phyloP scores from a whole-genome alignment of 1,140 invertebrate species.

The Heliconius hermathena region DNA sequence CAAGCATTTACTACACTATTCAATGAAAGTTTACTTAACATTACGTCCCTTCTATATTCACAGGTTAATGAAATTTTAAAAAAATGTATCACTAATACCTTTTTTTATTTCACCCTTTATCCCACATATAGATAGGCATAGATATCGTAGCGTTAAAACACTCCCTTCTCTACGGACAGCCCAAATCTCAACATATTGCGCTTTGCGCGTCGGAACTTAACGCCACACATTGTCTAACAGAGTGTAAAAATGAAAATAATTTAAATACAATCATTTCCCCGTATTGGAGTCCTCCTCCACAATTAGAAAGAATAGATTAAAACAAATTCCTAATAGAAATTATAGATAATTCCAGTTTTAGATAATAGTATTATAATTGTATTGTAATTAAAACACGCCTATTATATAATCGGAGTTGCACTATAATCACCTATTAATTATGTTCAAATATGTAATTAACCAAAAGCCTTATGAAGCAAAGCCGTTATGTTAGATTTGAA shows the following conservation, averaged over 20 bases:
- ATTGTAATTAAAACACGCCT: constrained; percentile 7
- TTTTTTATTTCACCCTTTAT: background rate
- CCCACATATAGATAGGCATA: too few relatives aligned
- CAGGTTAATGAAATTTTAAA: background rate
- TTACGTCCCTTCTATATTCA: too few relatives aligned
- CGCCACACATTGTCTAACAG: too few relatives aligned
- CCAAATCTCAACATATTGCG: too few relatives aligned
- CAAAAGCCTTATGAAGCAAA: background rate
- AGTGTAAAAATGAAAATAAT: too few relatives aligned
- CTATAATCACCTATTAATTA: constrained; percentile 9
- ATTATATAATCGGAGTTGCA: background rate
- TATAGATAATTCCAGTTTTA: background rate
- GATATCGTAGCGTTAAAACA: too few relatives aligned
- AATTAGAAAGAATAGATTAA: background rate
- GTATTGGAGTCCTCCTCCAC: background rate
- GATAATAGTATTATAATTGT: background rate
- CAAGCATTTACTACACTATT: background rate
- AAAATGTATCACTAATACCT: background rate
- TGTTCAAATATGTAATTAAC: background rate
- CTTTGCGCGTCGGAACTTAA: too few relatives aligned
- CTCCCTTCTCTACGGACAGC: too few relatives aligned
- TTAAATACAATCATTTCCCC: background rate
- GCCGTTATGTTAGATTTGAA: too few relatives aligned
- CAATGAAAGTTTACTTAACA: background rate
- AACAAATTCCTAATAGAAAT: background rate